phyloP scores from a whole-genome alignment of 2,113 vertebrate species.

The Elephas maximus region DNA sequence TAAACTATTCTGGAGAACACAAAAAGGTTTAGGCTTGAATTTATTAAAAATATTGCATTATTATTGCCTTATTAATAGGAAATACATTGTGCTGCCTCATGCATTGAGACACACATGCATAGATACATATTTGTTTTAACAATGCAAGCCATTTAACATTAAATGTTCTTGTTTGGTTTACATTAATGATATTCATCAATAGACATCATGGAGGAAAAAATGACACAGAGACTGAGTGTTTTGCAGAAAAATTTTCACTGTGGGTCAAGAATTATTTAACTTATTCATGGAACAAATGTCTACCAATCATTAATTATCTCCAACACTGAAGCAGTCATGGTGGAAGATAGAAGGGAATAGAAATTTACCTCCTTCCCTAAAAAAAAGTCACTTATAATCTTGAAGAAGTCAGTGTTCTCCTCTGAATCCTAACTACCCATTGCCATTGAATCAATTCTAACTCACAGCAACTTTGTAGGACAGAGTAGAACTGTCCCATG shows the following conservation, averaged over 20 bases:
- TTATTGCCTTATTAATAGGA: not conserved
- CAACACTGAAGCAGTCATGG: not conserved
- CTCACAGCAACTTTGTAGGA: no score
- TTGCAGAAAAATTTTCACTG: not conserved
- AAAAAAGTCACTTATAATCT: not conserved
- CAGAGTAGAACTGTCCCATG: no score
- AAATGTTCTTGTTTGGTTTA: not conserved
- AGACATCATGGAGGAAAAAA: constrained; percentile 15
- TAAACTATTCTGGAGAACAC: not conserved
- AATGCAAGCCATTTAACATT: not conserved
- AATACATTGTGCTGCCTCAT: not conserved
- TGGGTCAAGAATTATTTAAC: not conserved
- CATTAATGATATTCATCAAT: not conserved
- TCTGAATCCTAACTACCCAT: no score
- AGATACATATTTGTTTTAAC: not conserved
- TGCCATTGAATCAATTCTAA: no score
- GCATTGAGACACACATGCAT: not conserved
- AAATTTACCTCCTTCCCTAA: not conserved
- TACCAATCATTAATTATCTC: not conserved
- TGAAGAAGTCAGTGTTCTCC: not conserved
- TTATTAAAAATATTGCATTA: not conserved
- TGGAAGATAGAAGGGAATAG: not conserved
- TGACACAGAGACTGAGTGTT: not conserved
- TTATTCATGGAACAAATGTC: not conserved
- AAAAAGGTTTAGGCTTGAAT: not conserved